Base-by-base conservation (phyloP, 2,797 vertebrate species). In the Xyrichtys novacula region DNA sequence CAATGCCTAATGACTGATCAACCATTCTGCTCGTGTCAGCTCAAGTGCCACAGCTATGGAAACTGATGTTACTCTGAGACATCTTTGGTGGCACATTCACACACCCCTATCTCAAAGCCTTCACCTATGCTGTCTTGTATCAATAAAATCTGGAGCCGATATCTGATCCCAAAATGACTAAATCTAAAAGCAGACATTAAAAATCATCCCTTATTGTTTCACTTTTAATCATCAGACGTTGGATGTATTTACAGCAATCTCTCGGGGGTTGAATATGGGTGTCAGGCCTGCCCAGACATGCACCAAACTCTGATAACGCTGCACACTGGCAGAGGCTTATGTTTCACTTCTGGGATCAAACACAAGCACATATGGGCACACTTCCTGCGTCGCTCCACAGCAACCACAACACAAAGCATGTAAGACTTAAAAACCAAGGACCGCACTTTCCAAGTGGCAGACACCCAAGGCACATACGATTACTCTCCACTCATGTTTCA, bases 371-470 rank as follows among this genome's bases (percentile, higher is more conserved):
- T 28, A 59, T 20, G 17, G 53, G 69, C 72, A 81, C 76, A n/a
- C 78, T 75, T 75, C 74, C 61, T 71, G 66, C 68, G 50, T 68
- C 29, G 69, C 71, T 84, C 76, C 90, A 84, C 83, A 88, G 88
- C 86, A 92, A 92, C 88, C 76, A 81, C 80, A 88, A 85, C 81
- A 85, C 71, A 77, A n/a, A 65, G 66, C 76, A 86, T 76, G 57
- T 70, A 29, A 82, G 71, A 57, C 67, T 80, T 68, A 71, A 83
- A 74, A 65, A 66, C 40, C 63, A 56, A 74, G 54, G 59, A 43
- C 59, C 47, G 49, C 16, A 43, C 57, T 83, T 47, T 77, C 69
- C 39, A 79, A 71, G 78, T 84, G 81, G 86, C 81, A 82, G 56
- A 25, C 49, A 48, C 56, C 81, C 80, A 86, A 85, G 58, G 56